phyloP scores from a whole-genome alignment of 2,797 vertebrate species.

The Phrynocephalus forsythii region DNA sequence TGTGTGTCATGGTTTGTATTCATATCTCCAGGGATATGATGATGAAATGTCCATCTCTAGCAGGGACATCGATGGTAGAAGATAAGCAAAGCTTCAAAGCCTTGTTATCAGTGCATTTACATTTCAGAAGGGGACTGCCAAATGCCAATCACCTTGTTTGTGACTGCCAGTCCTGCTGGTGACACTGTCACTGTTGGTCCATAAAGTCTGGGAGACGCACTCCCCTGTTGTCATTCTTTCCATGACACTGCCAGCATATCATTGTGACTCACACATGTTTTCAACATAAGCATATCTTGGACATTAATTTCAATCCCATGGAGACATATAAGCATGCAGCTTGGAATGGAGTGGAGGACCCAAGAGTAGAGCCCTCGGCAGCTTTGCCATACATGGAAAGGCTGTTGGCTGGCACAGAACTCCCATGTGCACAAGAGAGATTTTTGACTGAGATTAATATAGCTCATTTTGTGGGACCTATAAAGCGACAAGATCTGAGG shows the following conservation, averaged over 20 bases:
- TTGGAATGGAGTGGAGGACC: neutral
- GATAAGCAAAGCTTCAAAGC: no score
- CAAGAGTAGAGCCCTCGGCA: neutral
- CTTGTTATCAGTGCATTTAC: no score
- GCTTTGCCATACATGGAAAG: neutral
- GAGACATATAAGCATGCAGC: neutral
- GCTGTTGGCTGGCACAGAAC: neutral
- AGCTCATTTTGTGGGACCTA: neutral
- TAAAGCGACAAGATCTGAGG: neutral
- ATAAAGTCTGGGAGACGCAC: neutral
- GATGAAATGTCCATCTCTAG: no score
- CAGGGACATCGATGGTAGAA: no score
- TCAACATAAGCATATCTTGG: neutral
- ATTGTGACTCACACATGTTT: neutral
- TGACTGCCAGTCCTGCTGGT: neutral
- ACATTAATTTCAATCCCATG: neutral
- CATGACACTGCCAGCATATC: neutral
- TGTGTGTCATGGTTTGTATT: no score
- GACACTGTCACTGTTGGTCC: neutral
- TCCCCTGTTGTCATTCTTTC: neutral
- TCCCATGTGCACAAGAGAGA: neutral
- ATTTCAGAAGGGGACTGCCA: no score
- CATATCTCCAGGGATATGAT: no score
- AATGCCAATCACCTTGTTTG: no score
- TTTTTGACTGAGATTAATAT: neutral